These are phyloP conservation scores for Rhabditophanes sp. DNA, from an alignment of 2,888 invertebrate genomes.

Conservation along the genomic window DNA sequence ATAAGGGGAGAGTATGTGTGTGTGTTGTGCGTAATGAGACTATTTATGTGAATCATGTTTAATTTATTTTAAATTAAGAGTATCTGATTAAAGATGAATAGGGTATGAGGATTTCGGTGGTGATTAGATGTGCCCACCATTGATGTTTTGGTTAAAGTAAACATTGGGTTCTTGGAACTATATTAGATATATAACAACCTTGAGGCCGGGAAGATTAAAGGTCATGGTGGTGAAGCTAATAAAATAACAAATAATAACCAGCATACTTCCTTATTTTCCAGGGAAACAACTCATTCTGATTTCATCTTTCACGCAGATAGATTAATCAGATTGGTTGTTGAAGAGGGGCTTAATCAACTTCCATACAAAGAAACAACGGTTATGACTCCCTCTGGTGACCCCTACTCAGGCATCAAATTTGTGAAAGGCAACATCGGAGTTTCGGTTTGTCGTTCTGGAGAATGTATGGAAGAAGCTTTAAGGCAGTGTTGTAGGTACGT, in stretches of 20 bases:
- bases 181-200: too few relatives aligned
- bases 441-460: slow-evolving; percentile 68
- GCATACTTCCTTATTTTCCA: slow-evolving; percentile 49
- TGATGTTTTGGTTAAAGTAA: neutral
- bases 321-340: slow-evolving; percentile 84
- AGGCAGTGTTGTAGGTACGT: slow-evolving; percentile 78
- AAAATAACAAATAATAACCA: too few relatives aligned
- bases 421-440: slow-evolving; percentile 96
- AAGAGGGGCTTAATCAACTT: slow-evolving; percentile 86
- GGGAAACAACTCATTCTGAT: slow-evolving; percentile 77
- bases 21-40: too few relatives aligned
- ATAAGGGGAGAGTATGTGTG: too few relatives aligned
- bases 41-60: too few relatives aligned
- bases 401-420: slow-evolving; percentile 60
- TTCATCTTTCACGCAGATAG: slow-evolving; percentile 97
- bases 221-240: too few relatives aligned
- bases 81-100: too few relatives aligned
- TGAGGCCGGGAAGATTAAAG: too few relatives aligned
- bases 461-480: slow-evolving; percentile 70
- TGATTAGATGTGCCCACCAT: neutral
- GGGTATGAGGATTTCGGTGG: too few relatives aligned
- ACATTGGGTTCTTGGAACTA: too few relatives aligned
- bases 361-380: slow-evolving; percentile 80
- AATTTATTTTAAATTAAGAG: too few relatives aligned
- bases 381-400: slow-evolving; percentile 64